Conservation (phyloP, 2,797 vertebrate species). For the Bradypus variegatus region DNA sequence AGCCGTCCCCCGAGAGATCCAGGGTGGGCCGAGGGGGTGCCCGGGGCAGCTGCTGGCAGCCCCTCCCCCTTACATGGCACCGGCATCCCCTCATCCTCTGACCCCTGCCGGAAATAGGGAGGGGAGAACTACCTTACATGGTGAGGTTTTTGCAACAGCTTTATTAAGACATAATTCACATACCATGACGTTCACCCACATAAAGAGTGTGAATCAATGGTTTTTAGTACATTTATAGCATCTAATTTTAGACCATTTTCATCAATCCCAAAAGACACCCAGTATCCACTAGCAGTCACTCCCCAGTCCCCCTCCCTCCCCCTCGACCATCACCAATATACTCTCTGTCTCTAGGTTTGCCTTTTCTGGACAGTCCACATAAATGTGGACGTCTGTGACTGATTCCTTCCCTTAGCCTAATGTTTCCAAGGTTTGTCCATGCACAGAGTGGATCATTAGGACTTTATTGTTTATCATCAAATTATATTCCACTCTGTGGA, state of each 20-base stretch:
- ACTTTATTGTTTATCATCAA: too few species aligned
- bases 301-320: fast-evolving
- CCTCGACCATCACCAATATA: fast-evolving
- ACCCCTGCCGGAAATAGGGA: too few species aligned
- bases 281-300: fast-evolving
- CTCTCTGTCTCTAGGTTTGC: not conserved
- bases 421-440: not conserved
- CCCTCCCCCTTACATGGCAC: too few species aligned
- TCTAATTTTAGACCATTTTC: not conserved
- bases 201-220: too few species aligned
- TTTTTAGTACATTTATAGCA: not conserved
- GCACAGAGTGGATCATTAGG: too few species aligned
- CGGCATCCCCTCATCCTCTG: too few species aligned
- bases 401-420: not conserved
- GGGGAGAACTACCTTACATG: not conserved
- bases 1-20: not conserved
- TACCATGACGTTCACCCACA: too few species aligned
- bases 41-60: not conserved
- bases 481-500: fast-evolving
- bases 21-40: not conserved
- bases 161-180: too few species aligned
- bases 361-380: not conserved
- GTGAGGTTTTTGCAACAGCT: not conserved
- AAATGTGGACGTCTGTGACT: not conserved
- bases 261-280: not conserved